Evolutionary conservation across 2,888 invertebrate genomes (phyloP), one percentile per base, ranked within the genome.

Genomic region (Hirtodrosophila cameraria): DNA sequence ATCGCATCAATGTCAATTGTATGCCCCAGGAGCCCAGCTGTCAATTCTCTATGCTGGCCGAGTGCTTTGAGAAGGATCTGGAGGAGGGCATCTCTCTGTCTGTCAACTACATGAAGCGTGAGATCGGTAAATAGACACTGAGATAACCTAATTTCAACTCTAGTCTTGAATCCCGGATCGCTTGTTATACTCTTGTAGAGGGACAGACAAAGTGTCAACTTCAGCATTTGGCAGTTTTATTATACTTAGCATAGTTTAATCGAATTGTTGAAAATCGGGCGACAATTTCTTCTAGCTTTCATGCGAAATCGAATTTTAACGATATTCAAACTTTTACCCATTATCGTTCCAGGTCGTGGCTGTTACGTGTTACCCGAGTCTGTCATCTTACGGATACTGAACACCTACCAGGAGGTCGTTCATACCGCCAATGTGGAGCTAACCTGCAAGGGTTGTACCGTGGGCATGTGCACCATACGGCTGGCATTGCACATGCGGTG

Each of bases 391-490:
- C 58, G 57, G 5, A 57, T 85, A 27, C 9, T 16, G 7, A 73
- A 43, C 39, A 16, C 61, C 1, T 0, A 39, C 0, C 4, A 59
- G 0, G 70, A 64, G 18, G 53, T 70, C 4, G 42, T 66, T 0
- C 73, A 82, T 16, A 73, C 77, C 0, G 68, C 60, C 35, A 57
- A 75, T 12, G 72, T 85, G 12, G 83, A 85, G 52, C 70, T 82
- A 36, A 70, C 65, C 50, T 73, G 81, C 49, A 67, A 66, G 12
- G 83, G 80, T 15, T 73, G 77, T 30, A 84, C 85, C 5, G 82
- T 80, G 28, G 83, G 75, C 58, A 49, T 75, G 39, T 39, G 48
- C 36, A 62, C 49, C 2, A 31, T 75, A 13, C 64, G 64, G 13
- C 63, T 76, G 6, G 38, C 60, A 36, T 57, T 76, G 58, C 31